Evolutionary conservation across 1,140 invertebrate genomes (phyloP).

Genomic region (Metopolophium dirhodum): DNA sequence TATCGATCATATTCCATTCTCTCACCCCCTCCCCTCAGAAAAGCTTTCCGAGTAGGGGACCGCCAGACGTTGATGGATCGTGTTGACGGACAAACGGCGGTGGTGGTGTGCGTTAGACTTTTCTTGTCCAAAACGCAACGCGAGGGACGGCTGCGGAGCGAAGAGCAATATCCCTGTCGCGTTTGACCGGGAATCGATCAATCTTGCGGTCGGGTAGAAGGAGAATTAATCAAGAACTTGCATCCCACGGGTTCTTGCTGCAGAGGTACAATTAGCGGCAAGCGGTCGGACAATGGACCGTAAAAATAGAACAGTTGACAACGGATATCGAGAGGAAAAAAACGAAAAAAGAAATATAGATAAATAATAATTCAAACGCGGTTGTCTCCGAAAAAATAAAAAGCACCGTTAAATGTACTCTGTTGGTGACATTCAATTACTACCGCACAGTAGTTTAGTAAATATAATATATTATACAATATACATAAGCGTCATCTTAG

Average conservation of each 20-base stretch:
- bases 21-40: background rate
- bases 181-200: slow-evolving; percentile 55
- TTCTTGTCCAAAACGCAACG: slow-evolving; percentile 42
- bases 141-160: background rate
- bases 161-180: slow-evolving; percentile 30
- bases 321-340: background rate
- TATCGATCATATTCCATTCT: slow-evolving; percentile 56
- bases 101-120: slow-evolving; percentile 37
- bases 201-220: slow-evolving; percentile 42
- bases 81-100: slow-evolving; percentile 50
- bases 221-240: slow-evolving; percentile 51
- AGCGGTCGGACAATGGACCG: background rate
- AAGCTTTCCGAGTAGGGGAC: slow-evolving; percentile 24
- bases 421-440: background rate
- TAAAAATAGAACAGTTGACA: slow-evolving; percentile 20
- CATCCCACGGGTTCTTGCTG: background rate
- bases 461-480: background rate
- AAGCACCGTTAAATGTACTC: background rate
- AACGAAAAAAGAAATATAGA: background rate
- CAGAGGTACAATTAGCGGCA: slow-evolving; percentile 4
- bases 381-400: background rate
- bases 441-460: background rate
- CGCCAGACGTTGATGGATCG: slow-evolving; percentile 51
- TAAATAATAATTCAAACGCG: background rate
- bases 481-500: background rate